Conservation (phyloP, 2,888 invertebrate species). For the Leptopilina syphax region DNA sequence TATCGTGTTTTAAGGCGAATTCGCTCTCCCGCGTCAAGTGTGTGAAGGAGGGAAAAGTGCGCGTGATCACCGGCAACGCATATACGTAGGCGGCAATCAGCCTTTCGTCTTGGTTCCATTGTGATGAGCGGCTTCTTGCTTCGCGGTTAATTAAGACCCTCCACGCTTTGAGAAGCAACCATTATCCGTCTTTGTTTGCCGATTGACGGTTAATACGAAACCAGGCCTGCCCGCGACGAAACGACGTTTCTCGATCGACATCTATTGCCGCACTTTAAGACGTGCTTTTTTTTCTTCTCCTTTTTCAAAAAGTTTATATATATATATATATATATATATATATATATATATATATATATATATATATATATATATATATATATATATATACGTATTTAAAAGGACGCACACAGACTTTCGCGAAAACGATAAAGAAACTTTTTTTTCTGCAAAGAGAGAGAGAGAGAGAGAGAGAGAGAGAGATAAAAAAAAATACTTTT, state of each 20-base stretch:
- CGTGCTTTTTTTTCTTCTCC: neutral
- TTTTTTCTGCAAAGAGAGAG: neutral
- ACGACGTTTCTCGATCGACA: conserved; percentile 36
- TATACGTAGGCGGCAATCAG: conserved; percentile 64
- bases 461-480: too few species aligned
- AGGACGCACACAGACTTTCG: neutral
- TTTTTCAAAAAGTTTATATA: too few species aligned
- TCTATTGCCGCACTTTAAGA: neutral
- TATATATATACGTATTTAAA: neutral
- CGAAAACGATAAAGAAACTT: conserved; percentile 31
- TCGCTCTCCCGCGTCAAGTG: neutral
- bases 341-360: too few species aligned
- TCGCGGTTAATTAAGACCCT: conserved; percentile 66
- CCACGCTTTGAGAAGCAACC: conserved; percentile 52
- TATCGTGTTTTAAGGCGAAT: conserved; percentile 20
- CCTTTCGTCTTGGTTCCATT: conserved; percentile 55
- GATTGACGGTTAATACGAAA: conserved; percentile 60
- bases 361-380: too few species aligned
- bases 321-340: too few species aligned
- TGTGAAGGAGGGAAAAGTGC: conserved; percentile 6
- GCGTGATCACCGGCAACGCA: conserved; percentile 37
- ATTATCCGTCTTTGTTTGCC: conserved; percentile 56
- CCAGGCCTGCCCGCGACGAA: conserved; percentile 39
- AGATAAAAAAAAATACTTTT: neutral
- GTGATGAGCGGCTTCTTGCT: conserved; percentile 60